Evolutionary conservation across 2,797 vertebrate species (phyloP).

Genomic region (Coluber constrictor): DNA sequence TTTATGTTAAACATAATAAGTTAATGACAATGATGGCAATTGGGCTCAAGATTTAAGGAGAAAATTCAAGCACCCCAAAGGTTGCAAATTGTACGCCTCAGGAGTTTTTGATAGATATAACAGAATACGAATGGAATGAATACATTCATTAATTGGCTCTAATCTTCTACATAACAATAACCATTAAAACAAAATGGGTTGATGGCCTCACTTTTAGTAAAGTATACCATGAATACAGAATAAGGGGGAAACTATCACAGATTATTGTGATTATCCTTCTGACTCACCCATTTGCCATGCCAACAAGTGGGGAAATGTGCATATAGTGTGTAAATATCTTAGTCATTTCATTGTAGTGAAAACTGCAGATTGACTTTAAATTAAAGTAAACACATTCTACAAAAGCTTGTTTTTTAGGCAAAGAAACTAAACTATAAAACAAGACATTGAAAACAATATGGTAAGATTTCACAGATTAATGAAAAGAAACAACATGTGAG

Average conservation of each 20-base stretch:
- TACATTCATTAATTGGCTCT: background rate
- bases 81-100: background rate
- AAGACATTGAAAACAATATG: constrained; percentile 17
- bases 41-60: background rate
- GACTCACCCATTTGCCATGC: background rate
- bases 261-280: background rate
- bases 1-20: background rate
- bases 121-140: background rate
- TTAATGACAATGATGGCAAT: background rate
- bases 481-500: constrained; percentile 26
- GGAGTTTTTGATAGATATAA: background rate
- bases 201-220: background rate
- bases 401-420: constrained; percentile 20
- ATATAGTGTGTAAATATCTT: background rate
- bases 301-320: background rate
- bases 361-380: constrained; percentile 24
- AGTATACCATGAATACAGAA: background rate
- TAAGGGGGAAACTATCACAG: background rate
- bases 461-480: constrained; percentile 32
- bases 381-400: constrained; percentile 23
- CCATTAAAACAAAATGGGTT: background rate
- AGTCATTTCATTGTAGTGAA: constrained; percentile 5
- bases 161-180: background rate
- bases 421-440: background rate
- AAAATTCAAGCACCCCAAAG: background rate